phyloP scores from a whole-genome alignment of 2,797 vertebrate genomes.

The Tarsius wallacei region DNA sequence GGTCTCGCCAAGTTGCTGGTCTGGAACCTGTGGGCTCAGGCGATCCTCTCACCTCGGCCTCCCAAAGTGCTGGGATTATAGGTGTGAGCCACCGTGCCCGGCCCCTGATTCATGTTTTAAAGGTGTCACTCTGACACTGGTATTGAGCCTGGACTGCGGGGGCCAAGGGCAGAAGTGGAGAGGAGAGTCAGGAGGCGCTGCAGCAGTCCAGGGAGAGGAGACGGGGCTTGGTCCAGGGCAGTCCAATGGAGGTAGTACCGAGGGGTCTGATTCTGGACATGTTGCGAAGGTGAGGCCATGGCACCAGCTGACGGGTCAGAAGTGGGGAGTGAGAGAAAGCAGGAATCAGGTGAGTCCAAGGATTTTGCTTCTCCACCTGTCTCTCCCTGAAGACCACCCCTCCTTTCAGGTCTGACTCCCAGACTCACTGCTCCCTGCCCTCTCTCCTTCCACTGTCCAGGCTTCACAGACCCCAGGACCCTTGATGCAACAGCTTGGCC shows the following conservation, averaged over 20 bases:
- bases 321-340: not conserved
- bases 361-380: not conserved
- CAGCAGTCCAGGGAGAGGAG: not conserved
- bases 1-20: no score
- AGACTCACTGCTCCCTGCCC: not conserved
- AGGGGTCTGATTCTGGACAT: not conserved
- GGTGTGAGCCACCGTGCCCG: no score
- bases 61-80: no score
- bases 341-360: not conserved
- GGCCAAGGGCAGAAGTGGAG: not conserved
- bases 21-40: no score
- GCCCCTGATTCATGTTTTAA: slow-evolving; percentile 51
- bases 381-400: not conserved
- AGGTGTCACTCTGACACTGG: not conserved
- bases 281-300: not conserved
- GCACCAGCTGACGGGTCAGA: slow-evolving; percentile 21
- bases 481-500: not conserved
- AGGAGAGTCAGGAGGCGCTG: not conserved
- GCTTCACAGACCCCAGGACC: not conserved
- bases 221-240: not conserved
- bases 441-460: not conserved
- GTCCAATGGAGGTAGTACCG: not conserved
- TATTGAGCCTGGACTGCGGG: not conserved
- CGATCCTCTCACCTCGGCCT: no score
- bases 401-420: not conserved